Percentiles rank a stretch among this genome's conserved stretches.
These are phyloP conservation scores for Drosophila willistoni DNA, from an alignment of 1,140 invertebrate species.

Conservation along the genomic window DNA sequence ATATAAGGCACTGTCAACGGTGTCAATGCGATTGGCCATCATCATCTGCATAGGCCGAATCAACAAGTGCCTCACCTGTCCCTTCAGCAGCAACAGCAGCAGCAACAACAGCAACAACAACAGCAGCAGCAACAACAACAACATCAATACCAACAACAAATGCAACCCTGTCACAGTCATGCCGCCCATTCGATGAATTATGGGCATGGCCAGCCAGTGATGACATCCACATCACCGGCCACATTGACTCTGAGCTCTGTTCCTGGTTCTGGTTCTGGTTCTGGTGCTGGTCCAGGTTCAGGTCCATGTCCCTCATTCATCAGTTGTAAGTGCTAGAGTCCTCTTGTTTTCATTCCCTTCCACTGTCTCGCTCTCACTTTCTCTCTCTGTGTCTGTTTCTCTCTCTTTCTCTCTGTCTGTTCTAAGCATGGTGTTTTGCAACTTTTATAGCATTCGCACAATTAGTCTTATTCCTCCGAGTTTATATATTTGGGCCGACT, in stretches of 20 bases:
- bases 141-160: constrained; percentile 26
- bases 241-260: constrained; percentile 25
- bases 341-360: constrained; percentile 21
- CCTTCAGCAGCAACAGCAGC: constrained; percentile 13
- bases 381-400: neutral
- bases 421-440: constrained; percentile 40
- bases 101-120: constrained; percentile 17
- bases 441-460: constrained; percentile 39
- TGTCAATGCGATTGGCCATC: constrained; percentile 88
- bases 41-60: constrained; percentile 84
- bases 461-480: constrained; percentile 37
- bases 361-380: constrained; percentile 21
- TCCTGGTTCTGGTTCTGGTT: constrained; percentile 36
- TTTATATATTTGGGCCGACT: constrained; percentile 31
- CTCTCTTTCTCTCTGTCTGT: neutral
- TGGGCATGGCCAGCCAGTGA: constrained; percentile 24
- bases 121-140: constrained; percentile 17
- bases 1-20: constrained; percentile 86
- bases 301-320: constrained; percentile 63
- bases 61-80: constrained; percentile 47
- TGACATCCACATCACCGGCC: constrained; percentile 41
- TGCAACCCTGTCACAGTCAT: constrained; percentile 20
- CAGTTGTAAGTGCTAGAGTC: constrained; percentile 78
- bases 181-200: constrained; percentile 20
- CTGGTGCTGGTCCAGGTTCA: constrained; percentile 39